Evolutionary conservation across 2,797 vertebrate genomes (phyloP), one percentile per base, ranked within the genome.

Genomic region (Heteromormyrus szaboi): DNA sequence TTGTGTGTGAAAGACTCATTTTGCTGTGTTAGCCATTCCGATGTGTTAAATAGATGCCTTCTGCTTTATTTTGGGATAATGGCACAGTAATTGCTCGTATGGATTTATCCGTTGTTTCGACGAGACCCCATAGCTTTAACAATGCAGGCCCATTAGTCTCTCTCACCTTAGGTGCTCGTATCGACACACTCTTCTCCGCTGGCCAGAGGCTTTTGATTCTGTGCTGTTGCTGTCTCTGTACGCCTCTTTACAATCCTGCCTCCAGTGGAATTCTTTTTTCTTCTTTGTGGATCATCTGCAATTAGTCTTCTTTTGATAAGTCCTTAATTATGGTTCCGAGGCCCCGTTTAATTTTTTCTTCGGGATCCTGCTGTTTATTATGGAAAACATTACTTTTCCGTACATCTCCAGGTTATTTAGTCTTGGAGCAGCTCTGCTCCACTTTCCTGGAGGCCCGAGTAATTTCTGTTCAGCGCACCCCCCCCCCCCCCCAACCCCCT

Each of bases 31-130:
- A 86, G 25, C 17, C 33, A 37, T 54, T 86, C 50, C n/a, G 11
- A 76, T 19, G 56, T 59, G 22, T 68, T 85, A 89, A 89, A 89
- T 85, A 14, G 56, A 54, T 37, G 59, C 33, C 5, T 46, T 86
- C 76, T 51, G 56, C 50, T n/a, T 87, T 84, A 44, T 72, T 56
- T 83, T 83, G 37, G 72, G 51, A 72, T 87, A 81, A 89, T 56
- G 88, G 76, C 62, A 81, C 68, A 46, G 85, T 87, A 89, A 89
- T 87, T 89, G 84, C 48, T 25, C 19, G n/a, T 87, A 87, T 89
- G 62, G 88, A 87, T 89, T 89, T 89, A 81, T 89, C 65, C 41
- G 41, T 50, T 50, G 41, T 88, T 65, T 88, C 87, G 65, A 50
- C 29, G 44, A 86, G 88, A 41, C 72, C 50, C 85, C 50, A 59